These are phyloP conservation scores for Diorhabda sublineata DNA, from an alignment of 1,140 invertebrate species.

Conservation along the genomic window DNA sequence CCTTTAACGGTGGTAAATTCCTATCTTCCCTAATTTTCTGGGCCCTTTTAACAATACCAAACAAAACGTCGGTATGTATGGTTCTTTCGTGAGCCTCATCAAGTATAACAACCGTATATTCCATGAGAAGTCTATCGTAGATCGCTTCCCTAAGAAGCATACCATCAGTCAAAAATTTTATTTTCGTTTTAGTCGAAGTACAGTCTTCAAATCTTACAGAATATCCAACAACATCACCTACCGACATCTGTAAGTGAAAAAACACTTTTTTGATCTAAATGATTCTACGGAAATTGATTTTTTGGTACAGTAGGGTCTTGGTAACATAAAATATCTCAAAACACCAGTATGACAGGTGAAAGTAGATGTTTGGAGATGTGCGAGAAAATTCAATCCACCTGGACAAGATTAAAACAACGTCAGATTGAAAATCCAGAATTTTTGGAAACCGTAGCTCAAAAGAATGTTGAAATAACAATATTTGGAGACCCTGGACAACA, in stretches of 20 bases:
- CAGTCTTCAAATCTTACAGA: constrained; percentile 90
- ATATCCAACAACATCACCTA: constrained; percentile 83
- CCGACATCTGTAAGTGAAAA: constrained; percentile 23
- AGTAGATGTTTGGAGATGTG: too few species aligned
- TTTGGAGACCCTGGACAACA: too few species aligned
- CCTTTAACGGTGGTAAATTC: constrained; percentile 60
- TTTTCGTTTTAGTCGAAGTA: constrained; percentile 69
- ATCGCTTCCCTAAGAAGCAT: constrained; percentile 90
- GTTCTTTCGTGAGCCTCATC: constrained; percentile 98
- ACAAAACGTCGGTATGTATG: constrained; percentile 89
- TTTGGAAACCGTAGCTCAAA: too few species aligned
- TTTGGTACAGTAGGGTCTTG: too few species aligned
- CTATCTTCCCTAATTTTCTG: constrained; percentile 66
- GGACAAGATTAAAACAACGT: too few species aligned
- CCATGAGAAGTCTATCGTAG: constrained; percentile 61
- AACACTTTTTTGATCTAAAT: too few species aligned
- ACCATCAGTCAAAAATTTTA: constrained; percentile 92
- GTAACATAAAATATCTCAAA: too few species aligned
- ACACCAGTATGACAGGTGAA: too few species aligned
- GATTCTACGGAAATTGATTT: too few species aligned
- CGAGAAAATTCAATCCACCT: too few species aligned
- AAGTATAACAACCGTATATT: constrained; percentile 84
- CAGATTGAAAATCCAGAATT: too few species aligned
- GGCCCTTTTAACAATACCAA: constrained; percentile 76
- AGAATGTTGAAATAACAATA: too few species aligned